These are phyloP conservation scores for Aratinga solstitialis DNA, from an alignment of 2,797 vertebrate genomes.

Conservation along the genomic window DNA sequence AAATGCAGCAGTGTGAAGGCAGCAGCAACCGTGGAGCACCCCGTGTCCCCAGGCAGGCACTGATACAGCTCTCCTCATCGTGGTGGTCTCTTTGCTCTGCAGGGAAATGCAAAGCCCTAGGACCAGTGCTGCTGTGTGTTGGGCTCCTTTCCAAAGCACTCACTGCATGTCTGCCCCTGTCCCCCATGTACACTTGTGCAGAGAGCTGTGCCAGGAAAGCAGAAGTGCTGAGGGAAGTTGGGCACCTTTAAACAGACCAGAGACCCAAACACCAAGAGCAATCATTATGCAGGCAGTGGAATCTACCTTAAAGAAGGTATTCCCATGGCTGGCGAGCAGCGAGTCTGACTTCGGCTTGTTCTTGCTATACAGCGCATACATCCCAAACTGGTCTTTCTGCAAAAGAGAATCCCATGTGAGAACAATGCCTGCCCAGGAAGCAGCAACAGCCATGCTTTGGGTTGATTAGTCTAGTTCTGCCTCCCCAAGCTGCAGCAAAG, in stretches of 20 bases:
- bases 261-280: background rate
- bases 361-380: slow-evolving; percentile 95
- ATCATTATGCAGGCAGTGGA: accelerated
- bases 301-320: slow-evolving; percentile 91
- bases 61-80: background rate
- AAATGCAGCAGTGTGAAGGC: background rate
- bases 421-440: background rate
- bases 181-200: background rate
- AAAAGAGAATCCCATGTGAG: background rate
- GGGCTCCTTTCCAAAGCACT: background rate
- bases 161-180: background rate
- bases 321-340: slow-evolving; percentile 87
- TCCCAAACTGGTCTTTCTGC: slow-evolving; percentile 92
- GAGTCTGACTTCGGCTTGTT: slow-evolving; percentile 94
- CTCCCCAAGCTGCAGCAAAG: background rate
- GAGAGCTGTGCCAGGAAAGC: background rate
- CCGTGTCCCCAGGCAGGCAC: background rate
- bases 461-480: background rate
- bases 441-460: accelerated
- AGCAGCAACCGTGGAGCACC: accelerated
- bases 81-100: background rate
- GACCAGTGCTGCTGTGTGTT: background rate
- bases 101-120: background rate
- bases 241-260: background rate
- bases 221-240: background rate